Percentiles rank a stretch among this genome's conserved stretches.
These are phyloP conservation scores for Rhynchophorus ferrugineus DNA, from an alignment of 1,140 invertebrate species.

Conservation along the genomic window DNA sequence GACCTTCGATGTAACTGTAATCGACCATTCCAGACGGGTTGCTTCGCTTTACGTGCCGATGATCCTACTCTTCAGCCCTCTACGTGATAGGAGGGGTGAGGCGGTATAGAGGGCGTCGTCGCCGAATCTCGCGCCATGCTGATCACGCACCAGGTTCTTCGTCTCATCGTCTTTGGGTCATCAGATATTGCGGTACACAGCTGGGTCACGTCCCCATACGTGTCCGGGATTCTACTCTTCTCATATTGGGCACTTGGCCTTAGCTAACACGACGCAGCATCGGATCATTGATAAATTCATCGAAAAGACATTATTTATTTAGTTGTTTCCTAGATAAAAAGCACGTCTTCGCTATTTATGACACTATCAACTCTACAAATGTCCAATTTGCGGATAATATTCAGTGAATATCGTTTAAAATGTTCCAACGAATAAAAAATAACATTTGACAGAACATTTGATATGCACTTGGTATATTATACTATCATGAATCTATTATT, in stretches of 20 bases:
- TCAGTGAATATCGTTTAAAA: too few relatives aligned
- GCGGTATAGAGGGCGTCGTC: too few relatives aligned
- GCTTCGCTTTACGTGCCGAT: slow-evolving; percentile 8
- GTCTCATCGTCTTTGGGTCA: slow-evolving; percentile 36
- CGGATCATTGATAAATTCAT: slow-evolving; percentile 16
- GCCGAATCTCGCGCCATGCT: slow-evolving; percentile 23
- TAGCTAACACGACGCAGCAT: slow-evolving; percentile 17
- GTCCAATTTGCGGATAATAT: too few relatives aligned
- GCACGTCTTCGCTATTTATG: too few relatives aligned
- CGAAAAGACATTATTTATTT: too few relatives aligned
- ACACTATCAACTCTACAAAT: too few relatives aligned
- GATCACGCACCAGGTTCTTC: slow-evolving; percentile 32
- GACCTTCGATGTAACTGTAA: slow-evolving; percentile 7
- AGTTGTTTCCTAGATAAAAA: too few relatives aligned
- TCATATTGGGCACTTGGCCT: slow-evolving; percentile 32
- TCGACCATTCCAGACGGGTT: slow-evolving; percentile 20
- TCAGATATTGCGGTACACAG: slow-evolving; percentile 37
- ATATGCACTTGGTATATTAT: too few relatives aligned
- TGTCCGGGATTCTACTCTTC: slow-evolving; percentile 38
- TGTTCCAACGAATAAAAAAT: too few relatives aligned
- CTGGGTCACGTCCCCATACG: slow-evolving; percentile 39
- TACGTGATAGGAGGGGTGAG: too few relatives aligned
- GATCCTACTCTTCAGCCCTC: slow-evolving; percentile 6
- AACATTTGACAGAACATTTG: too few relatives aligned
- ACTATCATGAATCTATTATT: too few relatives aligned